Evolutionary conservation across 1,140 invertebrate genomes (phyloP).

Genomic region (Macrosteles quadrilineatus): DNA sequence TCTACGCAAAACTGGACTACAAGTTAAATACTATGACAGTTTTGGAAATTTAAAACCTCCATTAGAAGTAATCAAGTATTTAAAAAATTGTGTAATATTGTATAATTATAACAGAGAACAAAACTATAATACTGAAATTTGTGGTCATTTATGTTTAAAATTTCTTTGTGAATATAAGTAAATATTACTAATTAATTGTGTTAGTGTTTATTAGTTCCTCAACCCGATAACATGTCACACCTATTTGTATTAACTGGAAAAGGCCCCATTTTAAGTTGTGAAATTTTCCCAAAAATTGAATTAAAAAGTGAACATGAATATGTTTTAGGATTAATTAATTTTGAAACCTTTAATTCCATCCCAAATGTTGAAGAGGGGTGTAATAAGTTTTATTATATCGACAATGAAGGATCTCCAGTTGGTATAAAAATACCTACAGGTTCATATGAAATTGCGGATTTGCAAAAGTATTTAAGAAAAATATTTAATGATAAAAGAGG

Average conservation of each 20-base stretch:
- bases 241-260: neutral
- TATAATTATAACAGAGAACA: constrained; percentile 21
- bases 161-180: neutral
- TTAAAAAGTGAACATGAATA: neutral
- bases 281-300: constrained; percentile 1
- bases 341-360: constrained; percentile 15
- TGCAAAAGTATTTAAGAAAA: too few relatives aligned
- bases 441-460: too few relatives aligned
- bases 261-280: neutral
- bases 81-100: neutral
- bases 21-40: constrained; percentile 19
- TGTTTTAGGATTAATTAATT: neutral
- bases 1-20: constrained; percentile 42
- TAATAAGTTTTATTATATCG: neutral
- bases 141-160: constrained; percentile 21
- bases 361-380: constrained; percentile 5
- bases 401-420: too few relatives aligned
- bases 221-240: neutral
- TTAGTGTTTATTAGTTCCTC: too few relatives aligned
- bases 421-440: constrained; percentile 27
- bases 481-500: too few relatives aligned
- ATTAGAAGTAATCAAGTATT: constrained; percentile 9
- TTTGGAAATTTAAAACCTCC: constrained; percentile 7
- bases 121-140: neutral
- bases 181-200: too few relatives aligned